A percentile compares a stretch with the other conserved stretches of the same genome.
Evolutionary conservation across 2,797 vertebrate species (phyloP).

Genomic region (Chloroceryle inda): DNA sequence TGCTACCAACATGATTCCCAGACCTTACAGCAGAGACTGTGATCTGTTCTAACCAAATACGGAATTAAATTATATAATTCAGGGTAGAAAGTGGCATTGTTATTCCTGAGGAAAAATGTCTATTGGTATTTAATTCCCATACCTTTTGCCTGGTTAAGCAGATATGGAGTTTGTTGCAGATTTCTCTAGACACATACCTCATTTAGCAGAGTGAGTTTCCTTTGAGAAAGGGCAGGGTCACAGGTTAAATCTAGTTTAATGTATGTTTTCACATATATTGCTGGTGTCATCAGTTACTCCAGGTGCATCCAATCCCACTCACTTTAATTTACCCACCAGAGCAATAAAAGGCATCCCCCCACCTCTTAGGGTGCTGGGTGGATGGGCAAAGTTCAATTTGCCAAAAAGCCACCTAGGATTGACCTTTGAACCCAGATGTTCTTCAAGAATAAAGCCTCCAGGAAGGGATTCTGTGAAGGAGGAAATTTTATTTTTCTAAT

Average conservation of each 20-base stretch:
- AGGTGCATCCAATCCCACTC: neutral
- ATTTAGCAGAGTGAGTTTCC: neutral
- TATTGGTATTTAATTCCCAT: neutral
- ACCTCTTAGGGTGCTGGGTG: neutral
- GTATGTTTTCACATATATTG: neutral
- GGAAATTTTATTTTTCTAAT: fast-evolving
- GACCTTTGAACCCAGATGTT: neutral
- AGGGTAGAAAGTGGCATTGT: neutral
- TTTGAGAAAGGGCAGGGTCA: neutral
- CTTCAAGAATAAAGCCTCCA: neutral
- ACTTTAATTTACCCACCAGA: neutral
- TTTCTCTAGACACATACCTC: neutral
- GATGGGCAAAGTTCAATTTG: neutral
- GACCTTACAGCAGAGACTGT: neutral
- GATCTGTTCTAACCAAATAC: neutral
- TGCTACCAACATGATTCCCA: neutral
- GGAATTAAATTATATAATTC: constrained; percentile 5
- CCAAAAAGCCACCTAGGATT: neutral
- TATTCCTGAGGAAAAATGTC: neutral
- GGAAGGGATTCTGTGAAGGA: neutral
- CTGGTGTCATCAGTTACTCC: neutral
- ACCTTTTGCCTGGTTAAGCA: constrained; percentile 8
- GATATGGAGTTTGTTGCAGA: neutral
- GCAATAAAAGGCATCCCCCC: fast-evolving
- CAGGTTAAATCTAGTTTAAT: neutral